phyloP scores from a whole-genome alignment of 2,797 vertebrate genomes.

The Melanogrammus aeglefinus region DNA sequence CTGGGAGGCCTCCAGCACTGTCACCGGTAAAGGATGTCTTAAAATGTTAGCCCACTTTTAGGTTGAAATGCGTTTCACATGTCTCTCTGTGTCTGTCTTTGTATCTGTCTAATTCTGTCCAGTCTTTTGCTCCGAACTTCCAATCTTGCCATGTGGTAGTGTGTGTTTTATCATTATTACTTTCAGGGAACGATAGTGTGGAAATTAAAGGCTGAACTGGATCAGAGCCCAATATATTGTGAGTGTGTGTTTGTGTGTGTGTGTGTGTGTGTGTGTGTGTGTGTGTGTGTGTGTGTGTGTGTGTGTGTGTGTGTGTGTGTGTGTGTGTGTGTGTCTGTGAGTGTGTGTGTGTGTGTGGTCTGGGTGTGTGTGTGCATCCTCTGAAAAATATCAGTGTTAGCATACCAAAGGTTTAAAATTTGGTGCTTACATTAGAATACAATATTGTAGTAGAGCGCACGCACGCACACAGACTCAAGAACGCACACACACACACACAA shows the following conservation, averaged over 20 bases:
- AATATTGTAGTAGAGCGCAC: too few species aligned
- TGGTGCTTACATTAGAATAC: too few species aligned
- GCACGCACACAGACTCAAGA: slow-evolving; percentile 1
- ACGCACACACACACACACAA: background rate
- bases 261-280: too few species aligned
- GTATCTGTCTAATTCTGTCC: background rate
- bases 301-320: background rate
- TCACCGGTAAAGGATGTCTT: background rate
- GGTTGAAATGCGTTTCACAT: background rate
- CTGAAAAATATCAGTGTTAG: too few species aligned
- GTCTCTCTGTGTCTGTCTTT: background rate
- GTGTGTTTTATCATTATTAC: background rate
- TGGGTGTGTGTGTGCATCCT: too few species aligned
- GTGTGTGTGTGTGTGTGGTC: too few species aligned
- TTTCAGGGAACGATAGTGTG: background rate
- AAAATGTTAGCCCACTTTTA: background rate
- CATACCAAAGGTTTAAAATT: too few species aligned
- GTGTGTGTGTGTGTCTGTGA: slow-evolving; percentile 1
- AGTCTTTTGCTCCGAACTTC: too few species aligned
- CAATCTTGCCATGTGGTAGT: background rate
- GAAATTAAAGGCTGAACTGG: background rate
- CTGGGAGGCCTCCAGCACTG: too few species aligned
- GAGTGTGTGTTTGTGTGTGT: too few species aligned
- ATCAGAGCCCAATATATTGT: background rate
- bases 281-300: too few species aligned